Base-by-base conservation (phyloP, 53 echinoderm and acorn worm species). In the Arbacia lixula region DNA sequence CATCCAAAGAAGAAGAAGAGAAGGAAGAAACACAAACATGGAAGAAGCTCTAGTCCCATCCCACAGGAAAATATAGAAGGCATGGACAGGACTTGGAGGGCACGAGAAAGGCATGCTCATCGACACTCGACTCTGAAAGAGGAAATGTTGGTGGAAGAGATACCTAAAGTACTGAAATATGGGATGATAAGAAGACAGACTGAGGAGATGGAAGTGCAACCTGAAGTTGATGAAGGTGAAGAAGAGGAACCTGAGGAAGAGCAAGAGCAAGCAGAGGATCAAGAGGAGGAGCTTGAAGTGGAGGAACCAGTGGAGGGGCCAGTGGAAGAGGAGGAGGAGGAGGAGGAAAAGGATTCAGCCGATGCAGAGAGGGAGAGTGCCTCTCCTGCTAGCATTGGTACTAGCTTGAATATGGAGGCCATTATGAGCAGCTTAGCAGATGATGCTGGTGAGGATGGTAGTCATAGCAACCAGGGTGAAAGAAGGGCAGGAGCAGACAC, bases 371-470 rank as follows among this genome's bases (percentile, higher is more conserved):
- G 66, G 38, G 60, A 26, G 9, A 54, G 19, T 2, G 54, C 32
- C 19, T 52, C 75, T n/a, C 38, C 75, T 9, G 31, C 53, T 5
- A 53, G 36, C 36, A 52, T 52, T 31, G 31, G 30, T 19, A 75
- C 52, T 28, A 39, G 60, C 17, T 58, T 78, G 29, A 60, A 78
- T 17, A 60, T 78, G 36, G 60, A 60, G 2, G 60, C 14, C 16
- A 78, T 78, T 40, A 78, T 78, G 79, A 78, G 60, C 60, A 57
- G 60, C 17, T 28, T 78, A 60, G n/a, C n/a, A n/a, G n/a, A n/a
- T 25, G 79, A 78, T 78, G 79, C 57, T 36, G 36, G 36, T 10
- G 57, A 49, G 25, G 49, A 63, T 32, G 36, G 27, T 17, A 55
- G 27, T 20, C 20, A 53, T 32, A 16, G 36, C 2, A 28, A 53